phyloP scores from a whole-genome alignment of 2,113 vertebrate species.

The Glaucidium brasilianum region DNA sequence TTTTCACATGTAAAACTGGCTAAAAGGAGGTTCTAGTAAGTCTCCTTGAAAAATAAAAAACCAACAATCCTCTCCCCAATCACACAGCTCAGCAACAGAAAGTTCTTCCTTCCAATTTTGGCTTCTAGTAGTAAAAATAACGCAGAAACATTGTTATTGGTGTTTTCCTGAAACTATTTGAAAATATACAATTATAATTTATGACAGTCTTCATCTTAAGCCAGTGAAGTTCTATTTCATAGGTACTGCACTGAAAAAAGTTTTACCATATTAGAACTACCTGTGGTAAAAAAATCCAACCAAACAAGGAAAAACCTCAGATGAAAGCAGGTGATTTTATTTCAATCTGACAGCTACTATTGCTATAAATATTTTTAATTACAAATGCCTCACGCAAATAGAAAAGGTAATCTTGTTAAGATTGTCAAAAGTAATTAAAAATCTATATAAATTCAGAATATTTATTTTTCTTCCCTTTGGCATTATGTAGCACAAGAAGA shows the following conservation, averaged over 20 bases:
- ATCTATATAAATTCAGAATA: not conserved
- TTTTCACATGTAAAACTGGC: not conserved
- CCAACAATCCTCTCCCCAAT: not conserved
- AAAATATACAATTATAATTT: not conserved
- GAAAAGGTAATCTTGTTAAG: not conserved
- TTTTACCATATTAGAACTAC: not conserved
- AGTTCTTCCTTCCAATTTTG: not conserved
- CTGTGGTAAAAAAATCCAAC: not conserved
- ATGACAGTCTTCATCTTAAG: not conserved
- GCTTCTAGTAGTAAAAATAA: not conserved
- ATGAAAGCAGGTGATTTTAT: not conserved
- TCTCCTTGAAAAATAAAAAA: not conserved
- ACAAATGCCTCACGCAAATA: not conserved
- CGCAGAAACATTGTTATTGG: not conserved
- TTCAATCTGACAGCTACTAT: not conserved
- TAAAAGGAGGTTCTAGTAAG: not conserved
- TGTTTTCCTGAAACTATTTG: not conserved
- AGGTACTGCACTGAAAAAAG: not conserved
- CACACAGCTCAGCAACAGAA: not conserved
- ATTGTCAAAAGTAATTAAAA: not conserved
- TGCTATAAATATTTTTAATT: not conserved
- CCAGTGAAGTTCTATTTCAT: not conserved
- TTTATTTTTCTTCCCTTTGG: not conserved
- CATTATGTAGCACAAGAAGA: not conserved
- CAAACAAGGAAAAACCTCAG: not conserved